Conservation (phyloP, 2,888 invertebrate species). For the Tortrix viridana region DNA sequence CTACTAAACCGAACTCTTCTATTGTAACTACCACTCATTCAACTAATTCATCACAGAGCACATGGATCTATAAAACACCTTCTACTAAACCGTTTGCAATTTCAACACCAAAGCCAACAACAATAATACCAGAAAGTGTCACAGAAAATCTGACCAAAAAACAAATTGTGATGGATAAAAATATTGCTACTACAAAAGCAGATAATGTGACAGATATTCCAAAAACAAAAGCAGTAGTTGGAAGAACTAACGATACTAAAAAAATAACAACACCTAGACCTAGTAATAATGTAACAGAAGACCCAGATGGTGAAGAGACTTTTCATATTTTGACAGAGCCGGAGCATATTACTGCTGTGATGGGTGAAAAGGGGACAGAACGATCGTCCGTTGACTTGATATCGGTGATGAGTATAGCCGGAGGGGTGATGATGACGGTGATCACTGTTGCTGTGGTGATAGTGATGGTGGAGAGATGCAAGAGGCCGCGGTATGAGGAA, state of each 20-base stretch:
- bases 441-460: slow-evolving; percentile 79
- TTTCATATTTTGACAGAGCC: slow-evolving; percentile 84
- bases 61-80: slow-evolving; percentile 41
- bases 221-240: slow-evolving; percentile 29
- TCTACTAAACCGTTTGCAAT: slow-evolving; percentile 42
- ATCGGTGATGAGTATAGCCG: slow-evolving; percentile 80
- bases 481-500: slow-evolving; percentile 69
- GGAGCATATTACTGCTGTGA: slow-evolving; percentile 81
- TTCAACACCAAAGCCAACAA: slow-evolving; percentile 38
- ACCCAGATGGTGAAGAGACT: slow-evolving; percentile 71
- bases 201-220: slow-evolving; percentile 37
- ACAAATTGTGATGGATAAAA: slow-evolving; percentile 24
- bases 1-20: slow-evolving; percentile 59
- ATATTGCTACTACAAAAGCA: slow-evolving; percentile 40
- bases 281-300: slow-evolving; percentile 47
- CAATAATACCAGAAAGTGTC: slow-evolving; percentile 24
- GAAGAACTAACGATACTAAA: slow-evolving; percentile 49
- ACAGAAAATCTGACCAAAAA: slow-evolving; percentile 9
- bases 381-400: slow-evolving; percentile 72
- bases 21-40: slow-evolving; percentile 59
- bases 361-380: slow-evolving; percentile 73
- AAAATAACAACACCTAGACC: slow-evolving; percentile 52
- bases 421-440: slow-evolving; percentile 79
- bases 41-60: slow-evolving; percentile 46
- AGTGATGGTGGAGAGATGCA: slow-evolving; percentile 77